Evolutionary conservation across 2,888 invertebrate genomes (phyloP).

Genomic region (Silvanus unidentatus): DNA sequence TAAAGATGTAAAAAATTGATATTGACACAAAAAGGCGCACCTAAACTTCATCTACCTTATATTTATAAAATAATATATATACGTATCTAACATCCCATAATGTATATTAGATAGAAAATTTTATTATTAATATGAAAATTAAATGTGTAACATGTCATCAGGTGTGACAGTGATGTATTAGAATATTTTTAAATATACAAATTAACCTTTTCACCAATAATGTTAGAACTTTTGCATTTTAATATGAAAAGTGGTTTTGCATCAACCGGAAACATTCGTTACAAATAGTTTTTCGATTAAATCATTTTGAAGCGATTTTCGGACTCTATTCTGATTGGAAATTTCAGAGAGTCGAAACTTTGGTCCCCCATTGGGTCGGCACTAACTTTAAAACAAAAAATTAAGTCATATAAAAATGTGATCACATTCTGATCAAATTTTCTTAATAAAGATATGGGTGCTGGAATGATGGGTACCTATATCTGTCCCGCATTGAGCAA

Average conservation of each 20-base stretch:
- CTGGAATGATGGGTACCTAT: conserved; percentile 16
- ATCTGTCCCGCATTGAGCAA: conserved; percentile 34
- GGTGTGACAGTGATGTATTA: conserved; percentile 18
- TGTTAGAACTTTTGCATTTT: too few relatives aligned
- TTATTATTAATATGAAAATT: conserved; percentile 20
- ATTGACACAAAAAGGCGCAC: neutral
- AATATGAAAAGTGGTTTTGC: too few relatives aligned
- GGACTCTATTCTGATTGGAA: too few relatives aligned
- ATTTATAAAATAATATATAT: too few relatives aligned
- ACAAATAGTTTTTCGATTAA: too few relatives aligned
- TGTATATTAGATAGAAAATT: conserved; percentile 9
- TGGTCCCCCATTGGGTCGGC: neutral
- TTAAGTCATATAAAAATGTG: too few relatives aligned
- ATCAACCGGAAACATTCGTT: too few relatives aligned
- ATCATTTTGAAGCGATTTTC: too few relatives aligned
- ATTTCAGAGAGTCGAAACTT: too few relatives aligned
- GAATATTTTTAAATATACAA: conserved; percentile 12
- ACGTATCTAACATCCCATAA: neutral
- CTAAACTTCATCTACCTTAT: too few relatives aligned
- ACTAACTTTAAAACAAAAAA: too few relatives aligned
- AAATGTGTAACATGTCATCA: conserved; percentile 10
- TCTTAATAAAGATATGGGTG: conserved; percentile 23
- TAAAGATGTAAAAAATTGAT: conserved; percentile 1
- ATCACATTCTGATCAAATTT: conserved; percentile 5
- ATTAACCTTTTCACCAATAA: conserved; percentile 11